Evolutionary conservation across 2,113 vertebrate species (phyloP).

Genomic region (Tachycineta bicolor): DNA sequence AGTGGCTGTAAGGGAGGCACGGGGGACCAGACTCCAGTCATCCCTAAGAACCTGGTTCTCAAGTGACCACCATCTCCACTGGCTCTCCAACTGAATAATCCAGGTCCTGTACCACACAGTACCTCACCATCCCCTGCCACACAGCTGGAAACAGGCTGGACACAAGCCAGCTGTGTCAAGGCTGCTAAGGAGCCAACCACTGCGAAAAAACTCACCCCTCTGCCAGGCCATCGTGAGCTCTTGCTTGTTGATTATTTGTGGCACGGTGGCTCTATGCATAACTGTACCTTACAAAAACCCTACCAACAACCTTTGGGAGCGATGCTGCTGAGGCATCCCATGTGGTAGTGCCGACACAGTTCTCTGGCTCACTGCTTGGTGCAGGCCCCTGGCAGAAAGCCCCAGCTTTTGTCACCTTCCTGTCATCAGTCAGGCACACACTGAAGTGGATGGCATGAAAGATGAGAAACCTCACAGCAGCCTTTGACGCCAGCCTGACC

Average conservation of each 20-base stretch:
- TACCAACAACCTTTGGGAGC: not conserved
- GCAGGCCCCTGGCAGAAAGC: not conserved
- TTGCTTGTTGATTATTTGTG: not conserved
- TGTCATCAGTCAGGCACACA: not conserved
- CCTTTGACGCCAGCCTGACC: not conserved
- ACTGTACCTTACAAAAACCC: not conserved
- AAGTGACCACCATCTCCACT: not conserved
- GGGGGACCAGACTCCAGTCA: not conserved
- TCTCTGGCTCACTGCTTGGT: not conserved
- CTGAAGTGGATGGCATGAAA: accelerated
- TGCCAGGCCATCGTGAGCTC: not conserved
- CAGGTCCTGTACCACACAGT: not conserved
- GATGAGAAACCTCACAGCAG: not conserved
- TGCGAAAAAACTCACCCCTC: not conserved
- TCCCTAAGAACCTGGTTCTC: not conserved
- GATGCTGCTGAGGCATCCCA: not conserved
- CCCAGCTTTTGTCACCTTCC: not conserved
- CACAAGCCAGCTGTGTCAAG: not conserved
- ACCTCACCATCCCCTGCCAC: not conserved
- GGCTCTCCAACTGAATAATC: not conserved
- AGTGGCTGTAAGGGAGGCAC: not conserved
- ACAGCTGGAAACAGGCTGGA: not conserved
- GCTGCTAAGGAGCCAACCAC: not conserved
- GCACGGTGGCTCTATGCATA: not conserved
- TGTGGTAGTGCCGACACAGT: accelerated